phyloP scores from a whole-genome alignment of 64 coral and sea anemone genomes.

The Montipora foliosa region DNA sequence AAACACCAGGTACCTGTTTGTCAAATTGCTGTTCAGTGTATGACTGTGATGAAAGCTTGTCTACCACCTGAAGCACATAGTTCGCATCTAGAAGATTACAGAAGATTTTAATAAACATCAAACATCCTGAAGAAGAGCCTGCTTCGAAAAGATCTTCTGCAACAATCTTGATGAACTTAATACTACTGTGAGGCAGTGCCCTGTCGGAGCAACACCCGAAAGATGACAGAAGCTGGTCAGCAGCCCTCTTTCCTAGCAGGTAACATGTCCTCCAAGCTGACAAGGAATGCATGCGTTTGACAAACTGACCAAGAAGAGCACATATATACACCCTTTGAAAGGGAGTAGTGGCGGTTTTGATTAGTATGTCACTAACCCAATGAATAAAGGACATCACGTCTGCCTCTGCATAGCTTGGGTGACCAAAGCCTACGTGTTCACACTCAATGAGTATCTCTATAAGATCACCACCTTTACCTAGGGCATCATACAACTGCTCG shows the following conservation, averaged over 20 bases:
- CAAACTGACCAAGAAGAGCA: conserved; percentile 43
- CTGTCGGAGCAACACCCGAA: neutral
- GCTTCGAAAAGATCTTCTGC: conserved; percentile 29
- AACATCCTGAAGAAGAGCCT: neutral
- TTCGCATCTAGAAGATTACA: neutral
- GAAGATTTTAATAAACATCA: conserved; percentile 21
- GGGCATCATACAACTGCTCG: neutral
- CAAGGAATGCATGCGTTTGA: neutral
- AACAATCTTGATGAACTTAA: conserved; percentile 6
- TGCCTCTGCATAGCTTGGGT: neutral
- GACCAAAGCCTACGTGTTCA: conserved; percentile 66
- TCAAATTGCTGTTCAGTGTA: neutral
- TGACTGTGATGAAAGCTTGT: neutral
- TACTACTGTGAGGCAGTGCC: neutral
- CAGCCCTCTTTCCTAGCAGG: neutral
- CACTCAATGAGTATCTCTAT: conserved; percentile 50
- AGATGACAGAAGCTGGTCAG: neutral
- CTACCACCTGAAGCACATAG: neutral
- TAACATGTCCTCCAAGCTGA: neutral
- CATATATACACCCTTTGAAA: conserved; percentile 20
- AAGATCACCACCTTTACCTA: neutral
- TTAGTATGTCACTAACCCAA: neutral
- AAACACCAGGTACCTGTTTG: neutral
- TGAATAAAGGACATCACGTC: neutral
- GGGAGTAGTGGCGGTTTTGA: neutral